A percentile compares a stretch with the other conserved stretches of the same genome.
Conservation (phyloP, 1,140 invertebrate species). For the Habropoda laboriosa region DNA sequence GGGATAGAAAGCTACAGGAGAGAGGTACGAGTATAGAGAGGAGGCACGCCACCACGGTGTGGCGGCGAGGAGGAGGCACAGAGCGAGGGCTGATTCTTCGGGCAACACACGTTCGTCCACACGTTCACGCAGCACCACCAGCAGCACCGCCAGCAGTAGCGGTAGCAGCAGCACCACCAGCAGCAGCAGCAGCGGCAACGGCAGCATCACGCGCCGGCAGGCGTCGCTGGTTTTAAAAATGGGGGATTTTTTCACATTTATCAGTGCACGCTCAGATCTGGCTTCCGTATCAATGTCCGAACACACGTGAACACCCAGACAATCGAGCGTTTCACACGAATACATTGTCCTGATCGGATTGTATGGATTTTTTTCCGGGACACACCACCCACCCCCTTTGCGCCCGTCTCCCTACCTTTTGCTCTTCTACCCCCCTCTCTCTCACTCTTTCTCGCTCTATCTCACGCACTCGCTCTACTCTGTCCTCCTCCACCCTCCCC, state of each 20-base stretch:
- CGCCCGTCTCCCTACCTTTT: constrained; percentile 50
- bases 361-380: constrained; percentile 80
- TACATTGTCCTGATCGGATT: constrained; percentile 80
- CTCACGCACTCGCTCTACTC: constrained; percentile 25
- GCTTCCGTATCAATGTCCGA: constrained; percentile 75
- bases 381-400: constrained; percentile 61
- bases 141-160: constrained; percentile 29
- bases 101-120: constrained; percentile 62
- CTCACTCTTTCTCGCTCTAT: no score
- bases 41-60: neutral
- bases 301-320: constrained; percentile 74
- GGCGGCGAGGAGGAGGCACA: constrained; percentile 51
- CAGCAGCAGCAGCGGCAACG: neutral
- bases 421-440: constrained; percentile 52
- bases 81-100: constrained; percentile 66
- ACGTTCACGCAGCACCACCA: constrained; percentile 50
- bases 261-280: constrained; percentile 73
- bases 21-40: constrained; percentile 25
- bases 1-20: constrained; percentile 45
- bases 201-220: constrained; percentile 68
- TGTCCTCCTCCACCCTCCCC: constrained; percentile 6
- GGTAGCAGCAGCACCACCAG: neutral
- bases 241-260: constrained; percentile 73
- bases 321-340: constrained; percentile 78
- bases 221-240: constrained; percentile 70